These are phyloP conservation scores for Pseudomyrmex gracilis DNA, from an alignment of 1,140 invertebrate species.

Conservation along the genomic window DNA sequence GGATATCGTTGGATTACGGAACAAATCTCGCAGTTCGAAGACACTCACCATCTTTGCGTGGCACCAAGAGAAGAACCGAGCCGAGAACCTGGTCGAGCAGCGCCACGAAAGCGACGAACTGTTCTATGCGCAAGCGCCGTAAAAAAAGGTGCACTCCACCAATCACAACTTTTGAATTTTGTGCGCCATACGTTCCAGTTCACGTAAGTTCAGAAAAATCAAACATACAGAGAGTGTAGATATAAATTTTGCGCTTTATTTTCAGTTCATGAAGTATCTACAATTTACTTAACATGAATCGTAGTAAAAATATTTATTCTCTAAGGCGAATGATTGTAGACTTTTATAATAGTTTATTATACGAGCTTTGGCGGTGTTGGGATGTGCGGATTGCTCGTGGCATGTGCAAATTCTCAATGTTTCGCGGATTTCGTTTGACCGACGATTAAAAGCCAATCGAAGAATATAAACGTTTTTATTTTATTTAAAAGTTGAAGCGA, in stretches of 20 bases:
- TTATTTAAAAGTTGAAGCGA: too few species aligned
- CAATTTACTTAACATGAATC: slow-evolving; percentile 11
- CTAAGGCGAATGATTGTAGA: slow-evolving; percentile 11
- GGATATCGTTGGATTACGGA: neutral
- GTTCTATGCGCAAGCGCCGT: neutral
- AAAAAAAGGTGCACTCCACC: neutral
- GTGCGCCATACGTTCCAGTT: neutral
- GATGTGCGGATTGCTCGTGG: slow-evolving; percentile 1
- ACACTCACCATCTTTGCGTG: slow-evolving; percentile 21
- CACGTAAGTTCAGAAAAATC: neutral
- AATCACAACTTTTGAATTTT: too few species aligned
- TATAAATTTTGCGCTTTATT: slow-evolving; percentile 52
- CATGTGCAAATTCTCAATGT: too few species aligned
- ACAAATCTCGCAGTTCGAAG: neutral
- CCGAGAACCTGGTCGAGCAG: neutral
- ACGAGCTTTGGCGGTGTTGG: slow-evolving; percentile 29
- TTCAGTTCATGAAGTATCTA: slow-evolving; percentile 16
- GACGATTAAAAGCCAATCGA: too few species aligned
- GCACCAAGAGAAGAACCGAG: neutral
- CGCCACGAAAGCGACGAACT: neutral
- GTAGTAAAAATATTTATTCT: slow-evolving; percentile 51
- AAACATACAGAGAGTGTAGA: neutral
- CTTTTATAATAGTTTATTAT: slow-evolving; percentile 10
- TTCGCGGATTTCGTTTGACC: too few species aligned
- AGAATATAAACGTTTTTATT: too few species aligned